Evolutionary conservation across 2,797 vertebrate species (phyloP).

Genomic region (Anabas testudineus): DNA sequence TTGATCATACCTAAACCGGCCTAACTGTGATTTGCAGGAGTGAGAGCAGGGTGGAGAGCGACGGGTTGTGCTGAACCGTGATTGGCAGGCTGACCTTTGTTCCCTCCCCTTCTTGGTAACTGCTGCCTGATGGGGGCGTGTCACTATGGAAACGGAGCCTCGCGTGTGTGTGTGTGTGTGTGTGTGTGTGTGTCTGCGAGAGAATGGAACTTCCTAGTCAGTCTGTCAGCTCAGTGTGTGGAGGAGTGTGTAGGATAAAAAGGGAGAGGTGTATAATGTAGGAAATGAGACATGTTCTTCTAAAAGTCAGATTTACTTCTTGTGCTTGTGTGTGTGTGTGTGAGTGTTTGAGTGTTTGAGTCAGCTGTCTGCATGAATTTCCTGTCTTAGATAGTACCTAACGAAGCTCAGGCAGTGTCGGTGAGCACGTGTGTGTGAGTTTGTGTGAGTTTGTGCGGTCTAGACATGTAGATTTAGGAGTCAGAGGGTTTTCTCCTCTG

Average conservation of each 20-base stretch:
- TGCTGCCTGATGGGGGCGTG: constrained; percentile 71
- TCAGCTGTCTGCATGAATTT: constrained; percentile 42
- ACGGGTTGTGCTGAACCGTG: constrained; percentile 31
- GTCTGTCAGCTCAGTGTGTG: constrained; percentile 62
- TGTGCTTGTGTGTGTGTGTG: too few relatives aligned
- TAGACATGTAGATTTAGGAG: constrained; percentile 70
- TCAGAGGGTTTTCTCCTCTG: constrained; percentile 56
- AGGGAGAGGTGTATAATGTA: constrained; percentile 12
- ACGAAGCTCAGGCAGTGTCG: constrained; percentile 35
- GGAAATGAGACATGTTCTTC: constrained; percentile 19
- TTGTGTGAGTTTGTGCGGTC: constrained; percentile 32
- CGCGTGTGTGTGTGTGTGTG: constrained; percentile 33
- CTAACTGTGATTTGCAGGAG: constrained; percentile 33
- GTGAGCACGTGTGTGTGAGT: constrained; percentile 6
- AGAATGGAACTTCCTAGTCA: constrained; percentile 77
- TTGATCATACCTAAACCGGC: constrained; percentile 22
- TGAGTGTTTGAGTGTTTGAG: too few relatives aligned
- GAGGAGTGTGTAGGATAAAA: constrained; percentile 36
- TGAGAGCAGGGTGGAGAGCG: constrained; percentile 35
- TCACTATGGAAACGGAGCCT: constrained; percentile 78
- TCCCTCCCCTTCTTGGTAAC: constrained; percentile 60
- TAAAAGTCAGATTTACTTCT: constrained; percentile 15
- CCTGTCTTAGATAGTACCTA: constrained; percentile 34
- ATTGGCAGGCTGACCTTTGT: constrained; percentile 69
- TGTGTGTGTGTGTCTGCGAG: constrained; percentile 38